Conservation (phyloP, 2,113 vertebrate species). For the Oncorhynchus nerka region DNA sequence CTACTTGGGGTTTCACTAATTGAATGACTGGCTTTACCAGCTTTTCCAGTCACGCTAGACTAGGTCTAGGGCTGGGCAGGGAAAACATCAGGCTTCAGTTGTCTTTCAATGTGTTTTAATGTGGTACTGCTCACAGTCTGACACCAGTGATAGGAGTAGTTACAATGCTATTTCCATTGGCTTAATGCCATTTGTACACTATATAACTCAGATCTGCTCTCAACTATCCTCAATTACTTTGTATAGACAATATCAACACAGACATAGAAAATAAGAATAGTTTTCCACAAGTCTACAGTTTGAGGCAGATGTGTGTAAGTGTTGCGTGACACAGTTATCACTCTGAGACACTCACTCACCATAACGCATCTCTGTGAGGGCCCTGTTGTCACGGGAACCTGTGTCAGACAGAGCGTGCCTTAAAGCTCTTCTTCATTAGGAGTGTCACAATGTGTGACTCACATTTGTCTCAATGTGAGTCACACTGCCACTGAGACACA, state of each 20-base stretch:
- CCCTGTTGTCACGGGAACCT: neutral
- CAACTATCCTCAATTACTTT: no score
- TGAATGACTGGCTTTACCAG: slow-evolving; percentile 16
- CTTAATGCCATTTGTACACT: no score
- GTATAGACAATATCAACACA: no score
- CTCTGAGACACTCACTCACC: neutral
- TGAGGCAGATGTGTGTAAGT: neutral
- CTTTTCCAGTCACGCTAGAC: slow-evolving; percentile 8
- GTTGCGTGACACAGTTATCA: slow-evolving; percentile 21
- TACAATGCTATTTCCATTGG: no score
- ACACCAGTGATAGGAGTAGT: no score
- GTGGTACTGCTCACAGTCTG: no score
- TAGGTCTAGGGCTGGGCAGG: neutral
- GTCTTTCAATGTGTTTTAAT: no score
- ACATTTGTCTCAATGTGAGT: no score
- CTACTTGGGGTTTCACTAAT: neutral
- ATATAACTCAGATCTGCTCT: no score
- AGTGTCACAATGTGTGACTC: no score
- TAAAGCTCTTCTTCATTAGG: slow-evolving; percentile 37
- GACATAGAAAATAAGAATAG: no score
- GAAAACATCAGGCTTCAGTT: neutral
- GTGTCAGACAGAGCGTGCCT: slow-evolving; percentile 31
- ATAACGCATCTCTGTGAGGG: neutral
- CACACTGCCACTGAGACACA: no score
- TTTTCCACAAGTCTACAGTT: neutral